These are phyloP conservation scores for Montifringilla adamsi DNA, from an alignment of 2,113 vertebrate genomes.

Conservation along the genomic window DNA sequence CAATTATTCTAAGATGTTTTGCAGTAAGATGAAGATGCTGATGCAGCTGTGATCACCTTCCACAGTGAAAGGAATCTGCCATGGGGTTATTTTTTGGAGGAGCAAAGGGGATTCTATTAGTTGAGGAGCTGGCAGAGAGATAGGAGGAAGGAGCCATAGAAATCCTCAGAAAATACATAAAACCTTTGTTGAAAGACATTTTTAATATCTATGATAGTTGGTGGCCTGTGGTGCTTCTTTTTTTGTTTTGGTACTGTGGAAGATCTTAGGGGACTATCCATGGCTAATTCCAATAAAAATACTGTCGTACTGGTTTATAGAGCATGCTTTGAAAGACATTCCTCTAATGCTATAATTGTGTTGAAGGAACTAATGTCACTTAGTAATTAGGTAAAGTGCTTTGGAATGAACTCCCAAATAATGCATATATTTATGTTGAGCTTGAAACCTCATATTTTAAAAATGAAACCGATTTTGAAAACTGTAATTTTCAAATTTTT, in stretches of 20 bases:
- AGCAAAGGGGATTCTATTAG: background rate
- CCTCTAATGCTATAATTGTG: background rate
- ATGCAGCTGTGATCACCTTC: background rate
- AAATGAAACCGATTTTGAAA: background rate
- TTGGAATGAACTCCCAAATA: background rate
- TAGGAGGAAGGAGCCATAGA: background rate
- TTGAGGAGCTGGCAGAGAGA: background rate
- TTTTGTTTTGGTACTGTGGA: background rate
- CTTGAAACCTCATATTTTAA: background rate
- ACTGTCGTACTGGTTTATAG: background rate
- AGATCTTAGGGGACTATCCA: background rate
- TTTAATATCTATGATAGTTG: background rate
- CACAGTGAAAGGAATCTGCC: background rate
- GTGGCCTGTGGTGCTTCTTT: background rate
- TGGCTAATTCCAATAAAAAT: background rate
- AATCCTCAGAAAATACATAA: background rate
- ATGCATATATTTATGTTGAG: background rate
- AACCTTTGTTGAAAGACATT: background rate
- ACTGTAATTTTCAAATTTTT: background rate
- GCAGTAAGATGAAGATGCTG: background rate
- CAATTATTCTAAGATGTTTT: background rate
- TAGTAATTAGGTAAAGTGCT: background rate
- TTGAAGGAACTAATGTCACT: background rate
- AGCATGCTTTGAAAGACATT: background rate
- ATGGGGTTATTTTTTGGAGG: background rate